Base-by-base conservation (phyloP, 2,888 invertebrate genomes). In the Anthoptus insignis region DNA sequence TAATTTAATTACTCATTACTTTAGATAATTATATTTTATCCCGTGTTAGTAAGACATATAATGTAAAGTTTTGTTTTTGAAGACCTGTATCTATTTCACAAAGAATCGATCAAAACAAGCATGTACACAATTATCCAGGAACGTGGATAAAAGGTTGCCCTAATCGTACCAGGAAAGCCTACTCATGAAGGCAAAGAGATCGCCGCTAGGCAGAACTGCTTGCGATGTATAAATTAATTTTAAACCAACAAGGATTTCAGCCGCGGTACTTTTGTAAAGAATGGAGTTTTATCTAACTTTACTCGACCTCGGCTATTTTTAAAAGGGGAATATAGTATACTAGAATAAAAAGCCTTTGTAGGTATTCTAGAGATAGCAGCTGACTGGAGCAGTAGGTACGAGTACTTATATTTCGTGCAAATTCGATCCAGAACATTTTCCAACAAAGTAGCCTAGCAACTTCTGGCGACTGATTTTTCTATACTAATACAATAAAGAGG, bases 151-250 rank as follows among this genome's bases (percentile, higher is more conserved):
- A 60, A 47, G 22, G 29, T 47, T 16, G 58, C 47, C 47, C 53
- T 58, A 47, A 63, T 59, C 58, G 63, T 22, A 63, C 22, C 50
- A 27, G 53, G 4, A 56, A 64, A 64, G 19, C 22, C 45, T 58
- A 64, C 22, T 42, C 57, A 45, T 29, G 29, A 27, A 45, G 32
- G 37, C 56, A 57, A 57, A 57, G 57, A 57, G 29, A 47, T 42
- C 45, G 61, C 58, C 54, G 22, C 13, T 14, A 32, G 61, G 58
- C 37, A 34, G 47, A 57, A 58, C 66, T 56, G 42, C 47, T 58
- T 52, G 34, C 53, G 52, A 53, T 42, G 47, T 61, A 61, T 29
- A 61, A 61, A 54, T 32, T 58, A 58, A 58, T 47, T 58, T 47
- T 21, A 58, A 58, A 21, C 58, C 45, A 27, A 27, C 27, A 42